Base-by-base conservation (phyloP, 2,888 invertebrate species). In the Hymenopus coronatus region DNA sequence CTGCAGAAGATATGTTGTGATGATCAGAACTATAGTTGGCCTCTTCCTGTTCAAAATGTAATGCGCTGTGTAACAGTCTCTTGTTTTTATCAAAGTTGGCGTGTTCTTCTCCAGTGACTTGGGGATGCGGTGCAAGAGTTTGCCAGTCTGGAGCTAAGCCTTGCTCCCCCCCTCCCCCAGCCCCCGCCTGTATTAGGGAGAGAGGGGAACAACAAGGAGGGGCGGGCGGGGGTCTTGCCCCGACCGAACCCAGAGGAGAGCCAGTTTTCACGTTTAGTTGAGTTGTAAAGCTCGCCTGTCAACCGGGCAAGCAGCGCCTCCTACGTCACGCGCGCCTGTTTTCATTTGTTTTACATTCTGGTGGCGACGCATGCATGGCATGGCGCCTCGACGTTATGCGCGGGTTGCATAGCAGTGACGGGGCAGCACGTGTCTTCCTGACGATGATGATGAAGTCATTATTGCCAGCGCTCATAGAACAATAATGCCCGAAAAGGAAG, bases 241-340 rank as follows among this genome's bases (percentile, higher is more conserved):
- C 70, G 89, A 82, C 20, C 87, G 84, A 84, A 83, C 40, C 40
- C 9, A 40, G 40, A 40, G 40, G 40, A 40, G 87, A 84, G 89
- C 90, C 84, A 87, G 89, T 89, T 88, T 88, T 88, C 89, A 87
- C 87, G 87, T 86, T 90, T 93, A 93, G 93, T 93, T 93, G 93
- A 93, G 93, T 93, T 93, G 93, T 93, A 93, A 93, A 93, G 92
- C 92, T 92, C 92, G 93, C 92, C 93, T 93, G 93, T 93, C 93
- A 93, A 92, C 93, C 92, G 92, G 91, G 83, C 84, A 28, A 88
- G 25, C 83, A 82, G 88, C 83, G 83, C 88, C 46, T n/a, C 82
- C 82, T 46, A 12, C 54, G 30, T 33, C 40, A 28, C 40, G 33
- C 85, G 40, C 40, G 46, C 46, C 85, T 27, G n/a, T 28, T 46